Conservation (phyloP, 2,888 invertebrate species). For the Ceraclea dissimilis region DNA sequence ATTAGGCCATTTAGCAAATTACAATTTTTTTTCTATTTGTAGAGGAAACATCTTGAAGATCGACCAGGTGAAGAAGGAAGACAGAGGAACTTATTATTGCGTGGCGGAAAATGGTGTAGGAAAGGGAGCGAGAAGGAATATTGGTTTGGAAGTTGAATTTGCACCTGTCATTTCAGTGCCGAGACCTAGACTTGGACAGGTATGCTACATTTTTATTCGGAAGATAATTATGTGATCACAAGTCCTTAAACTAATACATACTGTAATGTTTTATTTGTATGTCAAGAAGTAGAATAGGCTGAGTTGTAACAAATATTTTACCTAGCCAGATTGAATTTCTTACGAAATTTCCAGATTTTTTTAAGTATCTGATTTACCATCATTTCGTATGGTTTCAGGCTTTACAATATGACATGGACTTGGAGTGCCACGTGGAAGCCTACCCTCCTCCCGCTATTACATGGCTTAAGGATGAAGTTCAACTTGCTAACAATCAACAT, state of each 20-base stretch:
- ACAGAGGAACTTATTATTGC: constrained; percentile 89
- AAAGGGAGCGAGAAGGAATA: constrained; percentile 74
- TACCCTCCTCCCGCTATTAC: constrained; percentile 89
- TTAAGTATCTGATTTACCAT: too few relatives aligned
- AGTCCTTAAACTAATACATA: background rate
- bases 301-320: too few relatives aligned
- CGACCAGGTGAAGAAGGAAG: constrained; percentile 72
- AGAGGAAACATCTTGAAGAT: constrained; percentile 78
- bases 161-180: constrained; percentile 81
- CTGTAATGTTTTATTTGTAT: too few relatives aligned
- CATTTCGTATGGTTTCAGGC: constrained; percentile 60
- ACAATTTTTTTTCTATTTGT: too few relatives aligned
- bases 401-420: constrained; percentile 86
- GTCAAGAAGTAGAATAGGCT: too few relatives aligned
- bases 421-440: constrained; percentile 91
- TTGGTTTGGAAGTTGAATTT: constrained; percentile 86
- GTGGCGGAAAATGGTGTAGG: constrained; percentile 88
- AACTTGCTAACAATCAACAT: constrained; percentile 83
- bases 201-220: too few relatives aligned
- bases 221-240: constrained; percentile 2
- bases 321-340: too few relatives aligned
- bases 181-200: constrained; percentile 69
- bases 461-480: constrained; percentile 81
- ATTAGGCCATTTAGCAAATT: too few relatives aligned
- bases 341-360: too few relatives aligned